Conservation (phyloP, 37 sponge, comb jelly and placozoan species). For the Halisarca cf. caerulea region DNA sequence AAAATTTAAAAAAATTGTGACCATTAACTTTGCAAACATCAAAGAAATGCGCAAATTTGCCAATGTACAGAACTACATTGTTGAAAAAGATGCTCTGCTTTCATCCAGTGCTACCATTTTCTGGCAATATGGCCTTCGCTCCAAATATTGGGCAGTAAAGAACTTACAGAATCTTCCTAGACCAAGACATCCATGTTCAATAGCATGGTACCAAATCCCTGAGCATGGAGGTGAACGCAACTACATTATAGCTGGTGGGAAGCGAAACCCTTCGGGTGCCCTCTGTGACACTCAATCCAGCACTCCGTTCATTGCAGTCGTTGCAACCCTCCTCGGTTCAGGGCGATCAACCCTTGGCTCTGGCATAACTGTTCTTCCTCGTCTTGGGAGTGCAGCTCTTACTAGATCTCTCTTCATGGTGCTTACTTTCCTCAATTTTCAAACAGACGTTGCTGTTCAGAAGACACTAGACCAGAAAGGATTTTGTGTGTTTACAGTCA, state of each 20-base stretch:
- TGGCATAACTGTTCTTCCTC: slow-evolving; percentile 58
- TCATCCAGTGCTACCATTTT: slow-evolving; percentile 21
- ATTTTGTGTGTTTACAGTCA: background rate
- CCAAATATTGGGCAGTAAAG: slow-evolving; percentile 29
- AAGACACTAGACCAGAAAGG: background rate
- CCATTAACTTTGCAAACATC: background rate
- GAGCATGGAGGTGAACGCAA: background rate
- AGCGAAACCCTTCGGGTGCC: slow-evolving; percentile 42
- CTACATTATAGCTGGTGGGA: slow-evolving; percentile 9
- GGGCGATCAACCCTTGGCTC: background rate
- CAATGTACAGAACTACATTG: background rate
- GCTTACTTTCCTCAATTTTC: slow-evolving; percentile 52
- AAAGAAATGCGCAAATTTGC: background rate
- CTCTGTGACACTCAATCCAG: slow-evolving; percentile 16
- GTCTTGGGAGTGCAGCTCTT: background rate
- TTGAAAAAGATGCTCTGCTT: slow-evolving; percentile 7
- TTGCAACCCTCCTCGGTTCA: slow-evolving; percentile 34
- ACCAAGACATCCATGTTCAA: slow-evolving; percentile 37
- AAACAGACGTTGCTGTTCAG: slow-evolving; percentile 11
- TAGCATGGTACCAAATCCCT: slow-evolving; percentile 36
- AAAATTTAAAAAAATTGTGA: background rate
- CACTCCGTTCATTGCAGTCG: slow-evolving; percentile 37
- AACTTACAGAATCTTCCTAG: slow-evolving; percentile 19
- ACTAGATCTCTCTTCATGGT: slow-evolving; percentile 26
- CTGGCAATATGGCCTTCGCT: slow-evolving; percentile 71